Evolutionary conservation across 2,113 vertebrate genomes (phyloP).

Genomic region (Panthera tigris): DNA sequence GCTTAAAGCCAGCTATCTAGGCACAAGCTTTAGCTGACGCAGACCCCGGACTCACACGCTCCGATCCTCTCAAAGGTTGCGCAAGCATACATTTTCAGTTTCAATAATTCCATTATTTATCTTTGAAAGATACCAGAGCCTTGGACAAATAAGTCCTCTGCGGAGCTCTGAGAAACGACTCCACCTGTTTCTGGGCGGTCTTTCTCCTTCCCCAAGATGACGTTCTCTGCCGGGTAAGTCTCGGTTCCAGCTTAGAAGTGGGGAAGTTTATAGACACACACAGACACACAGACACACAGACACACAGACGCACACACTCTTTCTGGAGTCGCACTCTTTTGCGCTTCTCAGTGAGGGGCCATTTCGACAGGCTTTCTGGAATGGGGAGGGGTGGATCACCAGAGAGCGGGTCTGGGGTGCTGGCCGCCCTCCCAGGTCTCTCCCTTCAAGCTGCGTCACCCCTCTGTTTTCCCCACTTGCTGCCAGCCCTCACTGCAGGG

Average conservation of each 20-base stretch:
- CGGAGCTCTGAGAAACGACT: neutral
- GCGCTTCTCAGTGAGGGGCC: neutral
- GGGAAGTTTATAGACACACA: neutral
- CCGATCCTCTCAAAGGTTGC: neutral
- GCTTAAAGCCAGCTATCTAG: neutral
- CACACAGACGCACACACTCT: neutral
- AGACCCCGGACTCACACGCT: neutral
- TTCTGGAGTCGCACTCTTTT: neutral
- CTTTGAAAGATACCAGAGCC: slow-evolving; percentile 28
- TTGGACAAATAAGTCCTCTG: neutral
- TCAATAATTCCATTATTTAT: neutral
- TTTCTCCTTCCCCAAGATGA: neutral
- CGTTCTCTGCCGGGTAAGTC: slow-evolving; percentile 57
- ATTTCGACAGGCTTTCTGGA: neutral
- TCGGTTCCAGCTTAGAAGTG: neutral
- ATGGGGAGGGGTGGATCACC: neutral
- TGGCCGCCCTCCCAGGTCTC: neutral
- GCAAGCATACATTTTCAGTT: neutral
- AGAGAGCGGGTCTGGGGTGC: neutral
- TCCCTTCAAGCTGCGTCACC: neutral
- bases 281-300: neutral
- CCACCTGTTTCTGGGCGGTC: neutral
- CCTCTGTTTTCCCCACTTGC: neutral
- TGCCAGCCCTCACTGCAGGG: neutral
- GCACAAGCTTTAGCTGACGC: neutral